phyloP scores from a whole-genome alignment of 2,888 invertebrate species.

The Apamea epomidion region DNA sequence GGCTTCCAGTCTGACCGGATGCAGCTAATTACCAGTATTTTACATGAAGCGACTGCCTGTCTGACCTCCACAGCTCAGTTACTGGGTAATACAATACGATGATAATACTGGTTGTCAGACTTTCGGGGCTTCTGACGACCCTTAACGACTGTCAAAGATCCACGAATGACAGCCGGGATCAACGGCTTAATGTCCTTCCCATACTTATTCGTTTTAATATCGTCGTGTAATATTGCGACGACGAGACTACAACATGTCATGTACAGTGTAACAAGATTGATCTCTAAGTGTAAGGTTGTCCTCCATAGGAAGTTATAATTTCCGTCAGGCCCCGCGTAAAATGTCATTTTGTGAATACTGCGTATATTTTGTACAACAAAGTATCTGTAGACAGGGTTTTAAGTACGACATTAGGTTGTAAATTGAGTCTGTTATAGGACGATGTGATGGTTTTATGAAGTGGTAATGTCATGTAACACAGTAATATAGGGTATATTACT shows the following conservation, averaged over 20 bases:
- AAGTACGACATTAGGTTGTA: conserved; percentile 45
- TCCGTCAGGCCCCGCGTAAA: conserved; percentile 42
- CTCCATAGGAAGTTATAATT: conserved; percentile 49
- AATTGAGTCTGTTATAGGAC: conserved; percentile 25
- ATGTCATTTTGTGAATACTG: conserved; percentile 31
- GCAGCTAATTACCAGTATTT: too few species aligned
- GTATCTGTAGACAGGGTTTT: conserved; percentile 33
- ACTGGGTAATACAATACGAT: too few species aligned
- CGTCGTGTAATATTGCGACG: conserved; percentile 38
- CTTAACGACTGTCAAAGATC: too few species aligned
- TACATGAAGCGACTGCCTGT: too few species aligned
- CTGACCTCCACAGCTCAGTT: too few species aligned
- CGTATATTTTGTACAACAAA: conserved; percentile 45
- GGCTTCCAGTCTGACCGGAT: too few species aligned
- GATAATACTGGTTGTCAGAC: too few species aligned
- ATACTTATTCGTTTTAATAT: conserved; percentile 57
- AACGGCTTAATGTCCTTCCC: too few species aligned
- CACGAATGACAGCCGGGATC: too few species aligned
- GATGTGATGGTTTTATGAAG: conserved; percentile 20
- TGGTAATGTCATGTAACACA: conserved; percentile 25
- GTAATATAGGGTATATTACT: background rate
- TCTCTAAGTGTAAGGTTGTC: conserved; percentile 43
- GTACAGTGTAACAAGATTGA: conserved; percentile 51
- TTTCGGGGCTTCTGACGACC: too few species aligned
- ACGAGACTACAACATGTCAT: conserved; percentile 26